Evolutionary conservation across 2,113 vertebrate species (phyloP).

Genomic region (Eira barbara): DNA sequence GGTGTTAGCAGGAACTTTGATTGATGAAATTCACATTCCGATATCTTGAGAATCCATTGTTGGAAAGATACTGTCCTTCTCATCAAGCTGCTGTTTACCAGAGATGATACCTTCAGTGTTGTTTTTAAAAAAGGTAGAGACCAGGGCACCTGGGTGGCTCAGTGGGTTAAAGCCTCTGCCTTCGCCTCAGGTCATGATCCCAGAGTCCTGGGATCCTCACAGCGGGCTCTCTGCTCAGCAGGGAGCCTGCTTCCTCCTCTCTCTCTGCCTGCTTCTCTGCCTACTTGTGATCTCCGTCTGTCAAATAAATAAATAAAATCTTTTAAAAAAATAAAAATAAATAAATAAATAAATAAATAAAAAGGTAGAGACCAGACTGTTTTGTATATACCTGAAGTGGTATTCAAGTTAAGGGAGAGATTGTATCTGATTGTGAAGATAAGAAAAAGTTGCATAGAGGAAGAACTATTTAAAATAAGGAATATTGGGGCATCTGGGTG

Average conservation of each 20-base stretch:
- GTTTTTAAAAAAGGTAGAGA: background rate
- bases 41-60: background rate
- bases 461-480: background rate
- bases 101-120: background rate
- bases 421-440: background rate
- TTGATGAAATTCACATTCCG: conserved; percentile 18
- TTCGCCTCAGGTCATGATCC: no score
- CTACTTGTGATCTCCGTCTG: no score
- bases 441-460: background rate
- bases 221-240: no score
- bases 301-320: no score
- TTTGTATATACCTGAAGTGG: background rate
- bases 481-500: background rate
- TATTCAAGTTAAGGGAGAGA: background rate
- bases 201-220: no score
- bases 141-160: no score
- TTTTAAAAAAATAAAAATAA: no score
- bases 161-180: no score
- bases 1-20: background rate
- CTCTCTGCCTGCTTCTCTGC: no score
- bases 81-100: background rate
- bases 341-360: no score
- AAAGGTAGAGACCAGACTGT: background rate
- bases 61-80: background rate
- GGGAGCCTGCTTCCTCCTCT: no score